Evolutionary conservation across 2,113 vertebrate genomes (phyloP), one percentile per base, ranked within the genome.

Genomic region (Leucopsar rothschildi): DNA sequence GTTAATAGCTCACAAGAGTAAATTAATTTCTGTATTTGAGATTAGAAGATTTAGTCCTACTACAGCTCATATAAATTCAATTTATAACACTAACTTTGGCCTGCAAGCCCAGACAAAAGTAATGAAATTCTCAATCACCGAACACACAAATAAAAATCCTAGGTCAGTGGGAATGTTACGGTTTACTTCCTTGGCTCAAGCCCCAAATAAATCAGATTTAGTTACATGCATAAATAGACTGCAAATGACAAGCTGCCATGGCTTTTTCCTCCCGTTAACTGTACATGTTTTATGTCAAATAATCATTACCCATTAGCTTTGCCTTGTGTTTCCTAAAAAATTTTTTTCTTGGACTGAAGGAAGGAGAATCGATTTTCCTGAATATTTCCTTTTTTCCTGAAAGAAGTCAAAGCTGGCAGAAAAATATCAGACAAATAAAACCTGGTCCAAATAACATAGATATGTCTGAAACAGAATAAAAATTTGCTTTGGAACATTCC

Each of bases 171-270:
- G 81, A 95, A 93, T 84, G 76, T 95, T 88, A 94, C 6, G 9
- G 72, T 86, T 96, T 95, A 88, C 61, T 90, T 96, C 94, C 85
- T 95, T 93, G 92, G 95, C 88, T 95, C 76, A 57, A 96, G 95
- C 56, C 92, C 93, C 90, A 92, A 84, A 96, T 95, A 95, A 92
- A 96, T 96, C 92, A 95, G 82, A 82, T 94, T 75, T 94, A 97
- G 93, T 96, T 96, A 96, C 88, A 86, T 96, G 94, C 92, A 90
- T 93, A 96, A 96, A 78, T 69, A 96, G 88, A 92, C 72, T 94
- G 64, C 82, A 93, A 86, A 90, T 95, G 95, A 96, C 96, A 97
- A 88, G 90, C 90, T 95, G 90, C 94, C 90, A 94, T 35, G 44
- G 64, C 40, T 96, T 93, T 84, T 96, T 88, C 80, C 86, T 92